Base-by-base conservation (phyloP, 2,797 vertebrate genomes). In the Pseudomugil gertrudae region DNA sequence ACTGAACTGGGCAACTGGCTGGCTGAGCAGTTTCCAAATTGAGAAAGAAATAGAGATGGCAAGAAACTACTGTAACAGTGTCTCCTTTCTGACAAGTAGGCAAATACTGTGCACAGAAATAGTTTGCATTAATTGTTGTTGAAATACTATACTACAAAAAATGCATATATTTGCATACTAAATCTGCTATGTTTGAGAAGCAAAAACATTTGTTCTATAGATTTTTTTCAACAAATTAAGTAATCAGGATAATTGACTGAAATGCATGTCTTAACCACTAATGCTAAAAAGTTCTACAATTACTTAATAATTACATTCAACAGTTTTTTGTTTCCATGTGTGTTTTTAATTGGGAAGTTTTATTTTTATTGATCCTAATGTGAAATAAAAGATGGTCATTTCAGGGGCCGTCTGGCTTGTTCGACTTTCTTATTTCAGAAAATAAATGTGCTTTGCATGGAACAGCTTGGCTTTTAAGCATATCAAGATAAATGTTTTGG, bases 401-500 rank as follows among this genome's bases (percentile, higher is more conserved):
- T 91, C 68, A 87, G 55, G 72, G 68, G 78, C 84, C 74, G 79
- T 88, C 90, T 85, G 81, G 67, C 79, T 84, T 76, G 47, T 92
- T 90, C 60, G 77, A 90, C 89, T 89, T 92, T 88, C 86, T 90
- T 88, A 81, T 91, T 88, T 56, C 63, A 75, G 79, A 93, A 92
- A 94, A 95, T 94, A 94, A 95, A 96, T 96, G 94, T 79, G 89
- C 92, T 93, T 95, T 94, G 85, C 93, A 94, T 95, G 92, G 91
- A 95, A 93, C 90, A 95, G 93, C 93, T 95, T 95, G 95, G 92
- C 95, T 97, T 95, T 97, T 95, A 97, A 95, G 95, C 94, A 94
- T 96, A 97, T 95, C 93, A 97, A 97, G 96, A 99, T 94, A 96
- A 96, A 98, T 99, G 95, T 97, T 97, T 98, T 96, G 95, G 96